Evolutionary conservation across 2,797 vertebrate genomes (phyloP).

Genomic region (Lagocephalus sceleratus): DNA sequence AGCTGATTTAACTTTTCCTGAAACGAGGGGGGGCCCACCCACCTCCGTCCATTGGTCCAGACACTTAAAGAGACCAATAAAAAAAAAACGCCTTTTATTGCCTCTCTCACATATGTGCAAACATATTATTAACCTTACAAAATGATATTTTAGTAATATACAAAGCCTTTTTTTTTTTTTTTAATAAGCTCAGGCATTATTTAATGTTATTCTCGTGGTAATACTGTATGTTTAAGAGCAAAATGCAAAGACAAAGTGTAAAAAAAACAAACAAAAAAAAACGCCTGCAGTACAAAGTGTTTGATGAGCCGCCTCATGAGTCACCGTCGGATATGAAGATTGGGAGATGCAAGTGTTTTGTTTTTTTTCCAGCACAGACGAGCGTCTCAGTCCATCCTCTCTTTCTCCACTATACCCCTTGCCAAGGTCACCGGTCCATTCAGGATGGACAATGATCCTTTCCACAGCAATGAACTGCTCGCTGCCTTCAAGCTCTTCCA

Average conservation of each 20-base stretch:
- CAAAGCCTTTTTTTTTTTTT: slow-evolving; percentile 77
- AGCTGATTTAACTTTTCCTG: too few species aligned
- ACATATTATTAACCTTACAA: slow-evolving; percentile 71
- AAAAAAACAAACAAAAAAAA: too few species aligned
- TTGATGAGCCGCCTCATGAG: slow-evolving; percentile 12
- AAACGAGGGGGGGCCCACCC: slow-evolving; percentile 24
- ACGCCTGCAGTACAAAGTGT: slow-evolving; percentile 25
- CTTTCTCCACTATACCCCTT: slow-evolving; percentile 49
- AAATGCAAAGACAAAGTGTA: slow-evolving; percentile 31
- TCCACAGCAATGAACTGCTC: slow-evolving; percentile 58
- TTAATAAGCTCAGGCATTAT: slow-evolving; percentile 40
- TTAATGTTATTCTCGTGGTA: slow-evolving; percentile 23
- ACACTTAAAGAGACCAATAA: slow-evolving; percentile 32
- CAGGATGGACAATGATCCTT: slow-evolving; percentile 54
- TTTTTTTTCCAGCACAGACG: slow-evolving; percentile 6
- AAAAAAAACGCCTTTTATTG: slow-evolving; percentile 57
- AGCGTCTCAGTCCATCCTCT: slow-evolving; percentile 11
- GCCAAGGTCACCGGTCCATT: slow-evolving; percentile 58
- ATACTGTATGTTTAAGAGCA: slow-evolving; percentile 30
- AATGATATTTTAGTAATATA: slow-evolving; percentile 74
- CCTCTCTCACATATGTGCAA: slow-evolving; percentile 55
- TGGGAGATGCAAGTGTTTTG: slow-evolving; percentile 8
- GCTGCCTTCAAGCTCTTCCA: slow-evolving; percentile 49
- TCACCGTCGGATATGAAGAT: slow-evolving; percentile 12
- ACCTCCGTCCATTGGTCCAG: slow-evolving; percentile 24